phyloP scores from a whole-genome alignment of 2,797 vertebrate species.

The Psittacula derbiana region DNA sequence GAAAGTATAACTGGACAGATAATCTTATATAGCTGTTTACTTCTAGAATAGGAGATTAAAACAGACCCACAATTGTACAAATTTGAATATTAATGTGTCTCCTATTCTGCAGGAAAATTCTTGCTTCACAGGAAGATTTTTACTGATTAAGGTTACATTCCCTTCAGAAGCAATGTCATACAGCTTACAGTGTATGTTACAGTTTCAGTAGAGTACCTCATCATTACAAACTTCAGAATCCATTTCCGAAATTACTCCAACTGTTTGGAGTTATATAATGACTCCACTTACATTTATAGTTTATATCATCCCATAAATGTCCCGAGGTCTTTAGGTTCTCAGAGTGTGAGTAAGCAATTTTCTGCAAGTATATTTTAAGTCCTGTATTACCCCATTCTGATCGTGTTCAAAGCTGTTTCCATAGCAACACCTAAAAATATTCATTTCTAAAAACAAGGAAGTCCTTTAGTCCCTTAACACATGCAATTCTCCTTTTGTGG shows the following conservation, averaged over 20 bases:
- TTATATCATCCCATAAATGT: not conserved
- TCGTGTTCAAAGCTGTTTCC: conserved; percentile 31
- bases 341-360: not conserved
- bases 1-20: too few relatives aligned
- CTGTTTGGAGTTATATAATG: not conserved
- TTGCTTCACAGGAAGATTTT: not conserved
- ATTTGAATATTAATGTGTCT: not conserved
- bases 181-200: not conserved
- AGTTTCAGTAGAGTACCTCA: not conserved
- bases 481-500: not conserved
- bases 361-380: not conserved
- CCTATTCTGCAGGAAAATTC: not conserved
- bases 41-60: not conserved
- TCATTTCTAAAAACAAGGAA: conserved; percentile 41
- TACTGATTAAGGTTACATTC: not conserved
- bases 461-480: not conserved
- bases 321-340: not conserved
- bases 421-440: conserved; percentile 53
- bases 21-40: not conserved
- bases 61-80: not conserved
- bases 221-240: not conserved
- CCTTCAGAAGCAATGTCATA: accelerated
- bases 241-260: not conserved
- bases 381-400: not conserved
- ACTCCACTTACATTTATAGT: not conserved